A percentile compares a stretch with the other conserved stretches of the same genome.
Conservation (phyloP, 2,888 invertebrate genomes). For the Bruchidius siliquastri region DNA sequence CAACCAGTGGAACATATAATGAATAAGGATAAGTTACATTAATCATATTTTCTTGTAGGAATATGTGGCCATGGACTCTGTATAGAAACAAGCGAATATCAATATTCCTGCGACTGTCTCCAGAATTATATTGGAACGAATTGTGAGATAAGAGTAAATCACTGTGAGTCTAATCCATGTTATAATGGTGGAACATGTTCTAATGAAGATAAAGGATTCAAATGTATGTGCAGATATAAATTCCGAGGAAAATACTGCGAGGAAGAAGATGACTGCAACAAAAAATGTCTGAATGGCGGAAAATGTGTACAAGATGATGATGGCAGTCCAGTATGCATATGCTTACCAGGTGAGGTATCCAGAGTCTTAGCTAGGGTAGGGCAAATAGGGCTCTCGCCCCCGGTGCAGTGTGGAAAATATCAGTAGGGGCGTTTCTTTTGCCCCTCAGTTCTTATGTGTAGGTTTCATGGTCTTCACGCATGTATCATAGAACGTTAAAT, state of each 20-base stretch:
- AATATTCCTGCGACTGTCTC: constrained; percentile 50
- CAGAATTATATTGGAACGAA: constrained; percentile 51
- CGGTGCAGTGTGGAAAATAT: too few relatives aligned
- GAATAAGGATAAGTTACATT: too few relatives aligned
- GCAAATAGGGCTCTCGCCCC: too few relatives aligned
- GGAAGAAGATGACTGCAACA: constrained; percentile 42
- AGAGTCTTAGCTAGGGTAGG: neutral
- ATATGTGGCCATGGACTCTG: constrained; percentile 51
- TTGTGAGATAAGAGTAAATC: constrained; percentile 50
- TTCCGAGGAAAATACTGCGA: constrained; percentile 53
- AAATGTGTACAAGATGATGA: constrained; percentile 48
- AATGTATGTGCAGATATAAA: constrained; percentile 51
- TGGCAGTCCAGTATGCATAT: constrained; percentile 46
- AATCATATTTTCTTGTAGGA: neutral
- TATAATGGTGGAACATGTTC: constrained; percentile 52
- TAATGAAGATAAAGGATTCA: constrained; percentile 32
- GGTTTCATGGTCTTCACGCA: too few relatives aligned
- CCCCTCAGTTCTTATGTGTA: too few relatives aligned
- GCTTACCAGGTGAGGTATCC: constrained; percentile 33
- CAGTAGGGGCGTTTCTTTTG: too few relatives aligned
- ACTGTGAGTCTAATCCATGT: constrained; percentile 54
- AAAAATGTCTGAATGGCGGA: constrained; percentile 50
- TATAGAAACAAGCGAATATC: constrained; percentile 36
- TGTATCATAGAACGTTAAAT: too few relatives aligned
- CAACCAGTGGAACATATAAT: too few relatives aligned